Conservation (phyloP, 2,888 invertebrate genomes). For the Campaea margaritaria region DNA sequence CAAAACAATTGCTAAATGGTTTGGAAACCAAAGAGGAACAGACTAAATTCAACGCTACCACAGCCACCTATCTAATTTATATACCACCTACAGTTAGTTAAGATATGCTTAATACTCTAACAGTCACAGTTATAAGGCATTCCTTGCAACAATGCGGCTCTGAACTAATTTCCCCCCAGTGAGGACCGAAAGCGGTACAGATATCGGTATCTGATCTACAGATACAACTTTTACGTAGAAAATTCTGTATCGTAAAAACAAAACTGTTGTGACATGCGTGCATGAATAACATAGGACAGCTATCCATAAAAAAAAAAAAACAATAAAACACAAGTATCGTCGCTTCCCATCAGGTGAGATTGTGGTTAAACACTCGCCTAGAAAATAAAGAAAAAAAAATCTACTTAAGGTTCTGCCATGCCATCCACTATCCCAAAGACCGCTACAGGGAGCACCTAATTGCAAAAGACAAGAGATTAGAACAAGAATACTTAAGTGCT, state of each 20-base stretch:
- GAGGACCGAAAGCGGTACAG: slow-evolving; percentile 32
- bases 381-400: too few relatives aligned
- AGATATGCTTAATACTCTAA: slow-evolving; percentile 39
- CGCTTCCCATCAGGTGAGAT: too few relatives aligned
- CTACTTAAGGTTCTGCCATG: too few relatives aligned
- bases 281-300: background rate
- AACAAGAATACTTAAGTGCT: too few relatives aligned
- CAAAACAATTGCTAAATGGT: too few relatives aligned
- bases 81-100: slow-evolving; percentile 44
- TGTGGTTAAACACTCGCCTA: too few relatives aligned
- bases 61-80: slow-evolving; percentile 31
- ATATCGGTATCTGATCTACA: background rate
- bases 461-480: too few relatives aligned
- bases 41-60: slow-evolving; percentile 2
- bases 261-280: background rate
- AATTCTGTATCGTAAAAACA: background rate
- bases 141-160: slow-evolving; percentile 26
- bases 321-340: too few relatives aligned
- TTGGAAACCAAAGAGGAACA: too few relatives aligned
- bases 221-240: background rate
- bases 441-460: too few relatives aligned
- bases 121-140: slow-evolving; percentile 32
- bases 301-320: too few relatives aligned
- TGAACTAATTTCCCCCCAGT: slow-evolving; percentile 51
- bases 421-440: too few relatives aligned